Evolutionary conservation across 2,113 vertebrate species (phyloP).

Genomic region (Trogon surrucura): DNA sequence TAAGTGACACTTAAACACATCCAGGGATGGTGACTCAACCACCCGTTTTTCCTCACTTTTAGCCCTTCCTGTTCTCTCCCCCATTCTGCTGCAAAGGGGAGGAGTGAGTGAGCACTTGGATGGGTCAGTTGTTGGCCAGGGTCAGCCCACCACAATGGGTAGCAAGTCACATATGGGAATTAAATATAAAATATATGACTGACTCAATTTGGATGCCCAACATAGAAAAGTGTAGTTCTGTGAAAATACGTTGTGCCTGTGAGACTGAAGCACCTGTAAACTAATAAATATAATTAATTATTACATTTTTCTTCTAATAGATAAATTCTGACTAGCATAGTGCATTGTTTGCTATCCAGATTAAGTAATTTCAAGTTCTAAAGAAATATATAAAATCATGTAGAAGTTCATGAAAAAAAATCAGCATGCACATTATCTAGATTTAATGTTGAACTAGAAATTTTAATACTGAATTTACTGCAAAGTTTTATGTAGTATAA

Average conservation of each 20-base stretch:
- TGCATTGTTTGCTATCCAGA: neutral
- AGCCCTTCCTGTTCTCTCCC: neutral
- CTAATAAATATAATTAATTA: neutral
- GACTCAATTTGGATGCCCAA: neutral
- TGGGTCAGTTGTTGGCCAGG: neutral
- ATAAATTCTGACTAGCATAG: neutral
- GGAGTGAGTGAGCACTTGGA: neutral
- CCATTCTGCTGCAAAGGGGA: rapidly evolving
- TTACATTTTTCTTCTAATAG: neutral
- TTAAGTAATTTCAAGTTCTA: neutral
- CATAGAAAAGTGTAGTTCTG: neutral
- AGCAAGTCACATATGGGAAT: neutral
- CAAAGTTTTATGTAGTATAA: neutral
- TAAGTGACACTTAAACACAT: no score
- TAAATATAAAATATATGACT: neutral
- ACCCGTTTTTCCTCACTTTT: neutral
- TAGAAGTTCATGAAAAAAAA: neutral
- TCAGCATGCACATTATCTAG: neutral
- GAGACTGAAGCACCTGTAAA: neutral
- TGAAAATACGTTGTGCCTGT: neutral
- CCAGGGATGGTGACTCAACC: no score
- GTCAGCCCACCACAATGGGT: neutral
- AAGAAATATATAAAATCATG: neutral
- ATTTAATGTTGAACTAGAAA: neutral
- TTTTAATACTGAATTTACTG: neutral